Evolutionary conservation across 2,113 vertebrate genomes (phyloP), one percentile per base, ranked within the genome.

Genomic region (human (Homo sapiens)): DNA sequence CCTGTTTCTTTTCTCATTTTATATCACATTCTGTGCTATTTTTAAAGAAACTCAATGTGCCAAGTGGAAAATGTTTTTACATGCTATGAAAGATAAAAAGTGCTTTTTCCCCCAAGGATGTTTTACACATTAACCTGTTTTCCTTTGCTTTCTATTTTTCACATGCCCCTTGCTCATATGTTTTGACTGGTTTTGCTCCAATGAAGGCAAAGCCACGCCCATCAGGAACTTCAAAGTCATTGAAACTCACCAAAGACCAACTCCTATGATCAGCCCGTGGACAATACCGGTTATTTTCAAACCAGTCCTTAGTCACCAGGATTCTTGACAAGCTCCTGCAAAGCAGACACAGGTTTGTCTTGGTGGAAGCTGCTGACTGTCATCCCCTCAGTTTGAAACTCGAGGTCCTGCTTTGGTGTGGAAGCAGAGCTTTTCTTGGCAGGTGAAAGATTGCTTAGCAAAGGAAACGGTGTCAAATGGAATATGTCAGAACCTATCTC

Each of bases 11-110:
- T 72, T 83, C 52, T 91, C 64, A 83, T 43, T 97, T 93, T 50
- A 61, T 17, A 80, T 50, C 66, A 80, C 66, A 68, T 35, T 93
- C 27, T 25, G 52, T 30, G n/a, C 64, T 97, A 93, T 96, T 97
- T 96, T 97, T 92, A 96, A 95, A 81, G 86, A 40, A 87, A 95
- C 50, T 81, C 13, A n/a, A 87, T 93, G 87, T 90, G 68, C 92
- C 90, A 93, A 92, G n/a, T 97, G 45, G 61, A 95, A 96, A 96
- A 92, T 61, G 64, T 90, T 96, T 96, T 89, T 93, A 93, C 76
- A 38, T 78, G 61, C 96, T 90, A 66, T 81, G 90, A 95, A 97
- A 97, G 94, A 97, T 93, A 92, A 82, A 91, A 48, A 64, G 55
- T 4, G 22, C 32, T 64, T 79, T 38, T n/a, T 38, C 38, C 43